Base-by-base conservation (phyloP, 2,113 vertebrate species). In the Pseudorhombus dupliciocellatus region DNA sequence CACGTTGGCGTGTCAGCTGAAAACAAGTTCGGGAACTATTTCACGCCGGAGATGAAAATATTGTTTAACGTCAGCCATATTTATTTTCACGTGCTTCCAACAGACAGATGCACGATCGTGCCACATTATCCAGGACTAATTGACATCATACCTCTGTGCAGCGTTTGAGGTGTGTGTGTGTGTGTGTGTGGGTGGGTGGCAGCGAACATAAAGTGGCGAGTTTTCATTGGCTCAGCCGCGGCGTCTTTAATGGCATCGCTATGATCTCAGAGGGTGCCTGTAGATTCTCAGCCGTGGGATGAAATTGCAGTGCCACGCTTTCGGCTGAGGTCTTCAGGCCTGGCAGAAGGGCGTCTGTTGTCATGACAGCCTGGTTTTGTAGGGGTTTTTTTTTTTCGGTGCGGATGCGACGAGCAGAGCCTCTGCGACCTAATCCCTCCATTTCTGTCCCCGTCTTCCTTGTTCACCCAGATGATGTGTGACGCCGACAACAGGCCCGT, bases 251-350 rank as follows among this genome's bases (percentile, higher is more conserved):
- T 71, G 82, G 80, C 77, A 70, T 77, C 46, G 75, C 76, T 69
- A 87, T 90, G 87, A 91, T 83, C 85, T 91, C 91, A 91, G 75
- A 75, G 71, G 67, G 80, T 20, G 87, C 78, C 91, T 91, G 88
- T 68, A 74, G 85, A 89, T 73, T 66, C 73, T 91, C 91, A 90
- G 61, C 2, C 52, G 58, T 34, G 75, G 74, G 77, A 83, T 89
- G 79, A 90, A 90, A 82, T 87, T 83, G 87, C 31, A 55, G 72
- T 60, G 86, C 86, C 84, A 75, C 14, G 22, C 67, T 84, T 74
- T 75, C n/a, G 72, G 80, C 77, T 69, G 52, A 51, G 63, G 46
- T 14, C 57, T 60, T 56, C 54, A 56, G 60, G 22, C 55, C 77
- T 82, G 77, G 82, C 77, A 79, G 25, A 16, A 50, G 46, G 46